These are phyloP conservation scores for Steinernema hermaphroditum DNA, from an alignment of 2,888 invertebrate genomes.

Conservation along the genomic window DNA sequence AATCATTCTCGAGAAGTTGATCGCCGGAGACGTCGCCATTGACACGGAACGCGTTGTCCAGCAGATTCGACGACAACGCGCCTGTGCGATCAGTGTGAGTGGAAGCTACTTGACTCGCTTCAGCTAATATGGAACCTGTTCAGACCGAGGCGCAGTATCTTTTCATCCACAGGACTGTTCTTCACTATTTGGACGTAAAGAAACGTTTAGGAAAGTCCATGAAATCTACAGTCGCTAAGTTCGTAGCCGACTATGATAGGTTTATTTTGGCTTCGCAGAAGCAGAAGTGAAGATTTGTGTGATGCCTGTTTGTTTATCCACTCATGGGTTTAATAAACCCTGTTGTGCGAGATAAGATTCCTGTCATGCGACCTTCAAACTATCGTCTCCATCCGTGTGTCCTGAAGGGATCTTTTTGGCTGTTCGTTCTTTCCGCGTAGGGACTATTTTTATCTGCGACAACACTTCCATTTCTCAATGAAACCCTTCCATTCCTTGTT, in stretches of 20 bases:
- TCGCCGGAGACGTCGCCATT: not conserved
- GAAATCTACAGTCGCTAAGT: slow-evolving; percentile 2
- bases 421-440: too few species aligned
- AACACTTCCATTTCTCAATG: too few species aligned
- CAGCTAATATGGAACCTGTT: too few species aligned
- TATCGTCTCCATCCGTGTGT: too few species aligned
- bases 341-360: too few species aligned
- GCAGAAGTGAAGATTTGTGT: slow-evolving; percentile 32
- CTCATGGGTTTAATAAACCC: too few species aligned
- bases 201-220: not conserved
- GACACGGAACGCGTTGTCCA: slow-evolving; percentile 7
- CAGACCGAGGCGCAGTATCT: slow-evolving; percentile 35
- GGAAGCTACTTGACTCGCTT: not conserved
- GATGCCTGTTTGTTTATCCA: too few species aligned
- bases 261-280: not conserved
- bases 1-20: slow-evolving; percentile 31
- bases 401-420: too few species aligned
- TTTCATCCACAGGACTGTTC: slow-evolving; percentile 23
- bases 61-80: slow-evolving; percentile 28
- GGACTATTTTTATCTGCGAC: too few species aligned
- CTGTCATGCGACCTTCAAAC: too few species aligned
- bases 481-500: too few species aligned
- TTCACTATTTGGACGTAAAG: slow-evolving; percentile 31
- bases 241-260: slow-evolving; percentile 31
- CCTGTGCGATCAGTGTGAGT: slow-evolving; percentile 34